Conservation (phyloP, 2,888 invertebrate genomes). For the Microctonus brassicae region DNA sequence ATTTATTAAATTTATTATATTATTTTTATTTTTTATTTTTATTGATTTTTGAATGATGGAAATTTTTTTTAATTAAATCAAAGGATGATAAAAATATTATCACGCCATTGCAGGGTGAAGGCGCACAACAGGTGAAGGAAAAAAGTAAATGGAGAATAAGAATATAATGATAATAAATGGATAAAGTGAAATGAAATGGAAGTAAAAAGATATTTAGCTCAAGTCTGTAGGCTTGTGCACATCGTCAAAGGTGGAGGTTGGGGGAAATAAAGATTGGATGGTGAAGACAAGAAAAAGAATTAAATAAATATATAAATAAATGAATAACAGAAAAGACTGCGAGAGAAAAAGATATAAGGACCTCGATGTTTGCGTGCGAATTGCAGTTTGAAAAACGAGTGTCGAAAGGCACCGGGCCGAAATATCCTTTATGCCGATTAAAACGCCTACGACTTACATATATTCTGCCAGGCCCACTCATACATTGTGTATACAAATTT, state of each 20-base stretch:
- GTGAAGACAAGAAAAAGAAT: not conserved
- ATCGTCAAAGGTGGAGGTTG: not conserved
- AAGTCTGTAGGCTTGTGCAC: not conserved
- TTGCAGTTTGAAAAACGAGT: constrained; percentile 18
- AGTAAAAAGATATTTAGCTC: not conserved
- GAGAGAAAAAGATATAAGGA: not conserved
- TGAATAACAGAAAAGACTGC: not conserved
- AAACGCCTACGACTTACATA: constrained; percentile 14
- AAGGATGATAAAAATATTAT: not conserved
- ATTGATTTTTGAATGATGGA: too few relatives aligned
- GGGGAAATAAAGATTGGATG: not conserved
- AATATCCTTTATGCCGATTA: not conserved
- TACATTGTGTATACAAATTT: constrained; percentile 6
- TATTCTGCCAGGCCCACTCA: not conserved
- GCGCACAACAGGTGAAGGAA: not conserved
- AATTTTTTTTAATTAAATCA: not conserved
- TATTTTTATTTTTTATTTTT: too few relatives aligned
- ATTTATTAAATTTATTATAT: too few relatives aligned
- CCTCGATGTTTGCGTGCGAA: not conserved
- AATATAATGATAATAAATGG: not conserved
- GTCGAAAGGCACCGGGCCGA: constrained; percentile 7
- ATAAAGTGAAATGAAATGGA: not conserved
- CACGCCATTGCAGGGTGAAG: not conserved
- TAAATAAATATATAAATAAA: constrained; percentile 4
- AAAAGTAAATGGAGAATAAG: not conserved